Base-by-base conservation (phyloP, 2,113 vertebrate species). In the Phalacrocorax aristotelis region DNA sequence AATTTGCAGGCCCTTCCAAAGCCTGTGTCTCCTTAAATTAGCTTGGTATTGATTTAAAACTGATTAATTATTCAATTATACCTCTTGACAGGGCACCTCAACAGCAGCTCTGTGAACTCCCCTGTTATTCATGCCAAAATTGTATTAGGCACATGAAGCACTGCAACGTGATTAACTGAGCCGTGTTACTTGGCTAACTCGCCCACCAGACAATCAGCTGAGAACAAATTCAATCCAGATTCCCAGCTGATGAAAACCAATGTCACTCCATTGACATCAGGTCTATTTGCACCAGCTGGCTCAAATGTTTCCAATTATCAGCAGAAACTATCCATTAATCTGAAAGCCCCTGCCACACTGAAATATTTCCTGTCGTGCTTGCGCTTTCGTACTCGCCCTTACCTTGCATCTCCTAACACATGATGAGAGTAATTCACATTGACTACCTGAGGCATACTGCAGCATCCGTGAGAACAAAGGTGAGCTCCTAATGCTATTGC, bases 271-370 rank as follows among this genome's bases (percentile, higher is more conserved):
- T 26, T 83, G 78, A 94, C 64, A 96, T 83, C 58, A 85, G 64
- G 62, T 90, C 71, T 85, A 66, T 82, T 91, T 77, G 65, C 86
- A 96, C 58, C 94, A 96, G 87, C 70, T 69, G 74, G 71, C 75
- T 72, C 77, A 88, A 89, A 86, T 52, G 91, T 90, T 97, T 95
- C 82, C 75, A 94, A 30, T 95, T 91, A 93, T 83, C 81, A 90
- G 66, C 75, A 93, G 60, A 91, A 93, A 94, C 9, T 74, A 70
- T 11, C 64, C 32, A 2, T 77, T 89, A 61, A 94, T 91, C 27
- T 69, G 77, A 97, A 92, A 92, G 83, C 48, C 65, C n/a, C 52
- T 61, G 26, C 46, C 71, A 68, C 0, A 0, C 30, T 93, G 70
- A 85, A 70, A 51, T 77, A 90, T 76, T 87, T 87, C 62, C 81